These are phyloP conservation scores for Ophonus ardosiacus DNA, from an alignment of 2,888 invertebrate genomes.

Conservation along the genomic window DNA sequence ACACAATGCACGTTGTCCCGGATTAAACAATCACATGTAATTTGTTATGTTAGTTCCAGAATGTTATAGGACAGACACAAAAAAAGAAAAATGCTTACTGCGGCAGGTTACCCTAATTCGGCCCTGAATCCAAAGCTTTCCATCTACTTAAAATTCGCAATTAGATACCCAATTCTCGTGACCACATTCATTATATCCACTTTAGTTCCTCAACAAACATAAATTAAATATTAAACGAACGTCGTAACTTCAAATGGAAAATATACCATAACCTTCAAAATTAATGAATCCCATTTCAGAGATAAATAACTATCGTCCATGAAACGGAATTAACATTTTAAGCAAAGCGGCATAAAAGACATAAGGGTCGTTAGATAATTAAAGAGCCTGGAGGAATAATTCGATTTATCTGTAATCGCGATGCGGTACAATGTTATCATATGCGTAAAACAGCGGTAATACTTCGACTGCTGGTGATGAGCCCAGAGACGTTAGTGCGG, in stretches of 20 bases:
- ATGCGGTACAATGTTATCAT: slow-evolving; percentile 38
- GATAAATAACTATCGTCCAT: slow-evolving; percentile 3
- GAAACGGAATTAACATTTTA: slow-evolving; percentile 22
- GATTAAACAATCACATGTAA: too few relatives aligned
- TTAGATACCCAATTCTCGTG: slow-evolving; percentile 29
- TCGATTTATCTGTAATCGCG: slow-evolving; percentile 39
- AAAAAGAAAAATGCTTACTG: too few relatives aligned
- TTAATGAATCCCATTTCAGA: slow-evolving; percentile 39
- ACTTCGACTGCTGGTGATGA: slow-evolving; percentile 36
- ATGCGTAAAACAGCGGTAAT: slow-evolving; percentile 43
- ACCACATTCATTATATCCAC: slow-evolving; percentile 24
- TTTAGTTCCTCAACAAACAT: slow-evolving; percentile 49
- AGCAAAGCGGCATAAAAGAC: slow-evolving; percentile 28
- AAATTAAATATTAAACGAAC: slow-evolving; percentile 44
- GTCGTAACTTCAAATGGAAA: slow-evolving; percentile 48
- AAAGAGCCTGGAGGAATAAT: neutral
- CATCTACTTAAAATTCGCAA: slow-evolving; percentile 3
- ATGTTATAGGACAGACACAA: too few relatives aligned
- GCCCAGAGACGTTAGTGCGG: slow-evolving; percentile 35
- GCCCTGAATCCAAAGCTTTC: neutral
- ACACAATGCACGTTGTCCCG: too few relatives aligned
- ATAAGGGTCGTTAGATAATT: slow-evolving; percentile 19
- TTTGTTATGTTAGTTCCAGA: too few relatives aligned
- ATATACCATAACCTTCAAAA: slow-evolving; percentile 36
- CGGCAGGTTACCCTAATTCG: too few relatives aligned